Percentiles rank a stretch among this genome's conserved stretches.
phyloP scores from a whole-genome alignment of 2,888 invertebrate genomes.

The Apeira syringaria region DNA sequence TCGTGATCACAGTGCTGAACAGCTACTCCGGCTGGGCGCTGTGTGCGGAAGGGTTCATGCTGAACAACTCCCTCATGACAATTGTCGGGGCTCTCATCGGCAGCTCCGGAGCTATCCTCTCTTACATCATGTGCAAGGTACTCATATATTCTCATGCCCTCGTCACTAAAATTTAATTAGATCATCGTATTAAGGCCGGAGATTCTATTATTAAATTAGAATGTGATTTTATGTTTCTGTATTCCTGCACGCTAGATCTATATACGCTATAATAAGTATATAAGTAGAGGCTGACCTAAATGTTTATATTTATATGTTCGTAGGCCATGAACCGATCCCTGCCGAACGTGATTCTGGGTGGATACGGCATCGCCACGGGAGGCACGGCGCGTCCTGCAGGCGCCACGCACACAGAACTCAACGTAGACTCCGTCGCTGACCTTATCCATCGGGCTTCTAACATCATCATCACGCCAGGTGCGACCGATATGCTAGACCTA shows the following conservation, averaged over 20 bases:
- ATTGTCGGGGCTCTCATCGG: constrained; percentile 96
- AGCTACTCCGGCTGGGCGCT: constrained; percentile 97
- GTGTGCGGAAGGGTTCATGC: constrained; percentile 97
- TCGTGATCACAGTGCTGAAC: constrained; percentile 96
- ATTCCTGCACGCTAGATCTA: too few species aligned
- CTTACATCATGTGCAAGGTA: constrained; percentile 97
- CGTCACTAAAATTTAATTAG: too few species aligned
- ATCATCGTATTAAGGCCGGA: too few species aligned
- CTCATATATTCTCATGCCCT: too few species aligned
- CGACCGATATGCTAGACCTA: too few species aligned
- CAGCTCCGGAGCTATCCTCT: constrained; percentile 95
- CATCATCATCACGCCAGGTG: constrained; percentile 94
- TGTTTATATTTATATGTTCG: too few species aligned
- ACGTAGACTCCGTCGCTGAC: constrained; percentile 89
- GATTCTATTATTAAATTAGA: too few species aligned
- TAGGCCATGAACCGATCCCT: constrained; percentile 92
- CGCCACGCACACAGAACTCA: constrained; percentile 91
- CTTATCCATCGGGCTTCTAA: constrained; percentile 90
- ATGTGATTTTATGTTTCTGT: too few species aligned
- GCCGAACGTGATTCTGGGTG: constrained; percentile 94
- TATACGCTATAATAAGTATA: too few species aligned
- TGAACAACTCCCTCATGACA: constrained; percentile 96
- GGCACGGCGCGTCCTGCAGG: constrained; percentile 91
- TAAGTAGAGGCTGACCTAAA: too few species aligned
- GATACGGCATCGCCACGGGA: constrained; percentile 90